Evolutionary conservation across 2,113 vertebrate species (phyloP), one percentile per base, ranked within the genome.

Genomic region (Fulmarus glacialis): DNA sequence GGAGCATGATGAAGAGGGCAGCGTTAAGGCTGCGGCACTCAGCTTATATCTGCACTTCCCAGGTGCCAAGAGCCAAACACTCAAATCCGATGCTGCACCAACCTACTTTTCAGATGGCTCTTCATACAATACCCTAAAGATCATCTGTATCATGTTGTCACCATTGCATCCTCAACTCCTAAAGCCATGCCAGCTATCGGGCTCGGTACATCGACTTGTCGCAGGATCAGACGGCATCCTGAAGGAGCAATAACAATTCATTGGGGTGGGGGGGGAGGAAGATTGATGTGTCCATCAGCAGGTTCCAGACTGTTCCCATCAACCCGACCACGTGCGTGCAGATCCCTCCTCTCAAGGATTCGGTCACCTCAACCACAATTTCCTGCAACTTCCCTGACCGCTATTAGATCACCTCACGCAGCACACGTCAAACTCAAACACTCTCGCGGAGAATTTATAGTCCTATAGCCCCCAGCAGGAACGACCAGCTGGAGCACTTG

Each of bases 251-350:
- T 29, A 95, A 58, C 75, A 79, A 56, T 22, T 36, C 48, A 47
- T 4, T 58, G 38, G n/a, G n/a, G n/a, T 1, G 4, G 45, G 6
- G 42, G 8, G 11, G 0, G 7, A 64, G 59, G 59, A 63, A 66
- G 60, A 71, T 3, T 27, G 48, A 79, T 24, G 26, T 1, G 9
- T 52, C 20, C 36, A 50, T 45, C 75, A 82, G 26, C 78, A 62
- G 12, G 30, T 53, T 64, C n/a, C 82, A 48, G 36, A 19, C 55
- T 12, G 4, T 8, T 75, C 40, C 70, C 23, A 15, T 63, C 71
- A 75, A 63, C 55, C 42, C 0, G 0, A 71, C 20, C 42, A 23
- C 1, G 11, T 8, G 19, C 50, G 24, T 6, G 17, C 55, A 32
- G 55, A 70, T 59, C 29, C 34, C 14, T 75, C 40, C 78, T 80